Percentiles rank a stretch among this genome's conserved stretches.
These are phyloP conservation scores for Myotis planiceps DNA, from an alignment of 2,797 vertebrate species.

Conservation along the genomic window DNA sequence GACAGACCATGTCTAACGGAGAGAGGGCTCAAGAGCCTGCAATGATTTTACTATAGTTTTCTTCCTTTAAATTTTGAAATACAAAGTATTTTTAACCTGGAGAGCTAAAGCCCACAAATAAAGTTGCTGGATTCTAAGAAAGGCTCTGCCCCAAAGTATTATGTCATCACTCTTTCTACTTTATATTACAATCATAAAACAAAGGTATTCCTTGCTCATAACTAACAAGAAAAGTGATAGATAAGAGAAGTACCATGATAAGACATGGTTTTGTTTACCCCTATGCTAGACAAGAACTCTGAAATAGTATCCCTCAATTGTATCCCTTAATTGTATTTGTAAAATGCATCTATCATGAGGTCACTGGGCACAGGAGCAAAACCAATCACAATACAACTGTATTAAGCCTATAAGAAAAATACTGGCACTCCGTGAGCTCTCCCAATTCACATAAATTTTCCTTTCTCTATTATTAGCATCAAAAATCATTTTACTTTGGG, in stretches of 20 bases:
- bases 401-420: slow-evolving; percentile 55
- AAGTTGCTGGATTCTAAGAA: neutral
- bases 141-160: neutral
- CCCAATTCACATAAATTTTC: slow-evolving; percentile 14
- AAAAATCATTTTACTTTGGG: slow-evolving; percentile 53
- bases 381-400: slow-evolving; percentile 48
- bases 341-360: slow-evolving; percentile 49
- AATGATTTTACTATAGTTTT: neutral
- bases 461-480: slow-evolving; percentile 28
- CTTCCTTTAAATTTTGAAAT: slow-evolving; percentile 18
- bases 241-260: neutral
- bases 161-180: slow-evolving; percentile 1
- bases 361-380: slow-evolving; percentile 39
- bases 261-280: neutral
- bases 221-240: slow-evolving; percentile 36
- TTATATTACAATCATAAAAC: slow-evolving; percentile 39
- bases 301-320: slow-evolving; percentile 19
- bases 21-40: neutral
- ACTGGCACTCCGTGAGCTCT: neutral
- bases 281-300: slow-evolving; percentile 11
- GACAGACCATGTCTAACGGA: neutral
- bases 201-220: neutral
- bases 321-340: slow-evolving; percentile 52
- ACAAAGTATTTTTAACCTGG: slow-evolving; percentile 22
- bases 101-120: neutral